These are phyloP conservation scores for Diuraphis noxia DNA, from an alignment of 1,140 invertebrate genomes.

Conservation along the genomic window DNA sequence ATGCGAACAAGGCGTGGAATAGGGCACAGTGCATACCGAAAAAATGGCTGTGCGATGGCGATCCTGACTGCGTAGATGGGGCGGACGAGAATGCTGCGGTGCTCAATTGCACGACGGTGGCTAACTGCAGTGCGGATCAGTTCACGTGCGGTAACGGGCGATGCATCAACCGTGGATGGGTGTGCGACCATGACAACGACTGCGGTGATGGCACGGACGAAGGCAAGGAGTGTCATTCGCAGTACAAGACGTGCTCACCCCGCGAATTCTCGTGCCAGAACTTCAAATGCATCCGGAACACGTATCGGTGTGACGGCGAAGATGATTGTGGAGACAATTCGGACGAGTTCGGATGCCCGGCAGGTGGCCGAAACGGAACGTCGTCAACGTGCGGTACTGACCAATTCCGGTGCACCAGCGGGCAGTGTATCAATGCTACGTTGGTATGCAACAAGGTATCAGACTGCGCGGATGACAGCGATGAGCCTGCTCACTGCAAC, in stretches of 20 bases:
- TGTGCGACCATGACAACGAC: conserved; percentile 90
- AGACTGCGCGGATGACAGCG: conserved; percentile 89
- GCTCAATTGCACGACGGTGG: conserved; percentile 78
- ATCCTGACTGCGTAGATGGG: conserved; percentile 93
- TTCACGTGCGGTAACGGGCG: conserved; percentile 89
- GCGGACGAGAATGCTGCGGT: conserved; percentile 90
- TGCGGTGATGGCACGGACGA: conserved; percentile 93
- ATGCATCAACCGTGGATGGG: conserved; percentile 79
- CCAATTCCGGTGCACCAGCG: conserved; percentile 84
- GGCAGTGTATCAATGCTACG: conserved; percentile 81
- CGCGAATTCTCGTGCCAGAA: conserved; percentile 91
- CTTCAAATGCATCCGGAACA: conserved; percentile 88
- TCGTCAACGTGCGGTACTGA: conserved; percentile 68
- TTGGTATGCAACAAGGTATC: conserved; percentile 92
- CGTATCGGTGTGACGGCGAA: conserved; percentile 87
- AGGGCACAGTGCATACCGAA: conserved; percentile 89
- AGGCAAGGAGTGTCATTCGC: conserved; percentile 82
- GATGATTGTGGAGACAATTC: conserved; percentile 89
- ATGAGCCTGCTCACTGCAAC: conserved; percentile 92
- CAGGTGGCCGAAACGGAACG: not conserved
- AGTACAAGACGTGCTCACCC: conserved; percentile 77
- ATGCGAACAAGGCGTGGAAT: conserved; percentile 87
- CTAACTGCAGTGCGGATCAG: conserved; percentile 82
- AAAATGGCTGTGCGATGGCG: conserved; percentile 94
- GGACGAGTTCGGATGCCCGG: conserved; percentile 75